Evolutionary conservation across 2,888 invertebrate genomes (phyloP), one percentile per base, ranked within the genome.

Genomic region (Flexamia atlantica): DNA sequence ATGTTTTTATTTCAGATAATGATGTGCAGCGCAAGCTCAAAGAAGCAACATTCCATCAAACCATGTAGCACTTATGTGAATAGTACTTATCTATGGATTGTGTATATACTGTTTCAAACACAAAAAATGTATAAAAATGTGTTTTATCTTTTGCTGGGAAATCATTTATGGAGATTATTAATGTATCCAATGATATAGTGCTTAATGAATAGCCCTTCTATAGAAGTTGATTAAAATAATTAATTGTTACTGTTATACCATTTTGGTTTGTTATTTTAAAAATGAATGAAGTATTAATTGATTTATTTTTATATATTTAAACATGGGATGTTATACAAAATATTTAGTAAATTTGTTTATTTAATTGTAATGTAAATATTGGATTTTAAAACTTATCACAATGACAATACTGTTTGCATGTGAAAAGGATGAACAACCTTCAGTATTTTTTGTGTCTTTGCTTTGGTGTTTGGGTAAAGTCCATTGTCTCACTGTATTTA

Each of bases 21-120:
- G 32, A 57, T 30, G 36, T 30, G 53, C 57, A 50, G 57, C 79
- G 32, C 79, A 36, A 50, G 79, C 79, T 79, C 79, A 79, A 79
- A 32, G 79, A 79, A 79, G 79, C 79, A 53, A 79, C 79, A 79
- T 79, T 79, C 79, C 79, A 79, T 79, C 79, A 79, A 36, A 79
- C 46, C 32, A 17, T 50, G 53, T 79, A 79, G 79, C 57, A 79
- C 79, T 53, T 53, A 57, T 79, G 79, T 79, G 79, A 79, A 79
- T 79, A 79, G 79, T 79, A 79, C 79, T 79, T 79, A 79, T 32
- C 30, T 36, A 28, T 79, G 42, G 74, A 76, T 76, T 28, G 23
- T 76, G 74, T 76, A 76, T 46, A 76, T 76, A 76, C 40, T 40
- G 17, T 40, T 70, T 70, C n/a, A 70, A 70, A 70, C 32, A 32